A percentile compares a stretch with the other conserved stretches of the same genome.
Evolutionary conservation across 2,888 invertebrate genomes (phyloP).

Genomic region (Melieria crassipennis): DNA sequence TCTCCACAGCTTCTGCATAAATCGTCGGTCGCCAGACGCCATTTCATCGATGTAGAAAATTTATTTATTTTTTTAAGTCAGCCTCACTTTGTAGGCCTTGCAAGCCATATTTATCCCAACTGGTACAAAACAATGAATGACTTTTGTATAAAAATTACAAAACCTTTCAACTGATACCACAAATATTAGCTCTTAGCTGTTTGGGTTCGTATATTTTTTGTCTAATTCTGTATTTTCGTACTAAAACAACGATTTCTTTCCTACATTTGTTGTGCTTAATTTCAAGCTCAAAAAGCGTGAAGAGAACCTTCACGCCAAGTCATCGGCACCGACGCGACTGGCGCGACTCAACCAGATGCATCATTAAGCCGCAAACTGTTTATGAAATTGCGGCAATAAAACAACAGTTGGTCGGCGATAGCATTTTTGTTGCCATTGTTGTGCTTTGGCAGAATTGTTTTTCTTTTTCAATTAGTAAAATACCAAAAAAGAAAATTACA

Average conservation of each 20-base stretch:
- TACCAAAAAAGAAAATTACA: too few species aligned
- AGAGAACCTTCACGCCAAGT: not conserved
- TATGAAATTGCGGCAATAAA: not conserved
- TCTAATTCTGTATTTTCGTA: not conserved
- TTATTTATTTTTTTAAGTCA: too few species aligned
- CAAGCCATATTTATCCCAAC: too few species aligned
- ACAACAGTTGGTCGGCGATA: conserved; percentile 9
- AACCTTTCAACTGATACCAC: too few species aligned
- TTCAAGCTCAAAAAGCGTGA: not conserved
- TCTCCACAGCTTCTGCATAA: too few species aligned
- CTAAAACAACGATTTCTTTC: not conserved
- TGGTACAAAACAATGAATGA: too few species aligned
- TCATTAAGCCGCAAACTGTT: conserved; percentile 10
- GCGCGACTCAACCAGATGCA: not conserved
- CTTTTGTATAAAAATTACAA: too few species aligned
- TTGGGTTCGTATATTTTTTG: not conserved
- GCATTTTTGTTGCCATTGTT: not conserved
- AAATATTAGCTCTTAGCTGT: not conserved
- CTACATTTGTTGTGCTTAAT: not conserved
- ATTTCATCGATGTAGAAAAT: too few species aligned
- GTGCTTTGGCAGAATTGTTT: not conserved
- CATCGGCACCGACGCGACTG: not conserved
- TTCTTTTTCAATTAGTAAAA: not conserved
- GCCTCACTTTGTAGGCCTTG: too few species aligned
- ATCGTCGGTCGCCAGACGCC: too few species aligned